phyloP scores from a whole-genome alignment of 2,113 vertebrate genomes.

The Triplophysa tibetana region DNA sequence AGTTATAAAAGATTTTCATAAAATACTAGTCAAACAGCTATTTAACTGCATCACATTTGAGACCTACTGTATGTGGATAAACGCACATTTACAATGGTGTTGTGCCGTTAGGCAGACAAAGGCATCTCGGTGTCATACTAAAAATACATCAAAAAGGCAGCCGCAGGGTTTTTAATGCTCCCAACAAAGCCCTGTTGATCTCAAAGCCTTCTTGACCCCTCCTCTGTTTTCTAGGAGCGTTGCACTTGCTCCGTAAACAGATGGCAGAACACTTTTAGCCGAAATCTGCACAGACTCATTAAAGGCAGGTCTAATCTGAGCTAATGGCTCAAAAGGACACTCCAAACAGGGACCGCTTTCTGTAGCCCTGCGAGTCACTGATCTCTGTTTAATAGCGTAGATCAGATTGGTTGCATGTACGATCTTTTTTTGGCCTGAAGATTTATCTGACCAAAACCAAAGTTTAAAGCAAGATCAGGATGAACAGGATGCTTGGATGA shows the following conservation, averaged over 20 bases:
- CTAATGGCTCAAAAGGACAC: constrained; percentile 1
- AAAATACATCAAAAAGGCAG: constrained; percentile 70
- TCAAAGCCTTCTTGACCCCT: constrained; percentile 55
- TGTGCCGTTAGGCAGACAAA: constrained; percentile 39
- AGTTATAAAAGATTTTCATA: too few relatives aligned
- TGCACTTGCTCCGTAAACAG: constrained; percentile 42
- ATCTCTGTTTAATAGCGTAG: background rate
- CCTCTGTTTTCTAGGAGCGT: constrained; percentile 46
- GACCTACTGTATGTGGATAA: constrained; percentile 42
- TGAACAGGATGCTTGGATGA: constrained; percentile 58
- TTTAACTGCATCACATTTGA: background rate
- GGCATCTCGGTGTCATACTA: constrained; percentile 62
- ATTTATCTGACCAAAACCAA: background rate
- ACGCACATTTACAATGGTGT: constrained; percentile 35
- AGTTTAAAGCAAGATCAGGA: constrained; percentile 38
- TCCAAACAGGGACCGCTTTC: constrained; percentile 20
- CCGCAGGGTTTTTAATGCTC: constrained; percentile 62
- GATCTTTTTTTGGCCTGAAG: background rate
- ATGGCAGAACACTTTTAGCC: constrained; percentile 31
- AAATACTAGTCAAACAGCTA: background rate
- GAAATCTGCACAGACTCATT: constrained; percentile 29
- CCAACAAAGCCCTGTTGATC: constrained; percentile 64
- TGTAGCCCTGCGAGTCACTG: background rate
- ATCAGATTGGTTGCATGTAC: background rate
- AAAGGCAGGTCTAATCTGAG: constrained; percentile 30